Evolutionary conservation across 1,140 invertebrate species (phyloP), one percentile per base, ranked within the genome.

Genomic region (Onthophagus taurus): DNA sequence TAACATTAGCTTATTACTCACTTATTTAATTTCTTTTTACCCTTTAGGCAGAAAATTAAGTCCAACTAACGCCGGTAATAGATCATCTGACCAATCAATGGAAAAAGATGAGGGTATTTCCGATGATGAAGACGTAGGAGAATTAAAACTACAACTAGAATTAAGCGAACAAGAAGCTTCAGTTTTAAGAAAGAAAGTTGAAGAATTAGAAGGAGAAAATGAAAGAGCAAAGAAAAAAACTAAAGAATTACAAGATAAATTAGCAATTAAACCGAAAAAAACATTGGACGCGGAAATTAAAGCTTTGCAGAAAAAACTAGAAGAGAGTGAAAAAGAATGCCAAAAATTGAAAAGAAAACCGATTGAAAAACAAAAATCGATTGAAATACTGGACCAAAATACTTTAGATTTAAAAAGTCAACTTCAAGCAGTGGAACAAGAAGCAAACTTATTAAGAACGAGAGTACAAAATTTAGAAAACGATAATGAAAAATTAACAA

Each of bases 81-180:
- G 76, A 49, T 59, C 80, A 42, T 71, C 72, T n/a, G 80, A 84
- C 59, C 66, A 72, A 45, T 66, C 70, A 20, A 68, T 72, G 23
- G 78, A 82, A 53, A 83, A 81, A 58, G 79, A 83, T 59, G 81
- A 85, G 61, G 76, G 77, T 23, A 80, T 80, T 48, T 79, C 77
- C 4, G 80, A 83, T 56, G 80, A 84, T 59, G 83, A 86, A 51
- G 83, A 87, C 63, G 72, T 78, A 7, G 73, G 77, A 20, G 84
- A 88, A 57, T 59, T 88, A 31, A 76, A 83, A 53, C 68, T 92
- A 19, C 78, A 90, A 48, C 63, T 92, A 21, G 89, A 92, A 64
- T 67, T 94, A n/a, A 83, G 85, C 56, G 89, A 94, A 69, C 81
- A 85, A 72, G 89, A 94, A 72, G 77, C 85, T 31, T 74, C 78